Evolutionary conservation across 2,888 invertebrate genomes (phyloP), one percentile per base, ranked within the genome.

Genomic region (Hypolimnas misippus): DNA sequence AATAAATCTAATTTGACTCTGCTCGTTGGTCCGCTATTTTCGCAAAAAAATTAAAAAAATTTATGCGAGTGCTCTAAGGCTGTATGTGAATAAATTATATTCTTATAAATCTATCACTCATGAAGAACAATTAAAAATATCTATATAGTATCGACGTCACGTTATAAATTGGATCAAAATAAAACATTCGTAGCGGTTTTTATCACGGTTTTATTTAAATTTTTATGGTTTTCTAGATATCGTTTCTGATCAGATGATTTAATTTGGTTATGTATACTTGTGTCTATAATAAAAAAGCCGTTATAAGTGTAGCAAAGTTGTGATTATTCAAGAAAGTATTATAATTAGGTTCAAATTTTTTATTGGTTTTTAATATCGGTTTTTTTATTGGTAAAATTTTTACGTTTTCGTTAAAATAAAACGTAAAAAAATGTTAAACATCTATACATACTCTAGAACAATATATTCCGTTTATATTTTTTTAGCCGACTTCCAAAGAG

Each of bases 131-230:
- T 38, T 8, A 5, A 35, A 12, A 35, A 35, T 35, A 35, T 33
- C 19, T n/a, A 53, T 7, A 35, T 29, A 10, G n/a, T 29, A 17
- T 31, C 17, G 12, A 38, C 19, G 6, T 16, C 4, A 35, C 14
- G 44, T 19, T 46, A 21, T 46, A 21, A 21, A 46, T 10, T 46
- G 21, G 44, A 46, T 46, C 10, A 21, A 10, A 46, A 21, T 46
- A 46, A 46, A 46, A 21, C 4, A 46, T 46, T 12, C 21, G 12
- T 21, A 46, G 12, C 19, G 44, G 19, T 46, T 10, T 46, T 46
- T 46, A 46, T 46, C 19, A 46, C 51, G 33, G 17, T 52, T 33
- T 52, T 52, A 52, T 52, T 52, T 5, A 33, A 17, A 52, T 31
- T 52, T 52, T 31, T 52, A 31, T 31, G 19, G 44, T 19, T 12